Evolutionary conservation across 2,113 vertebrate genomes (phyloP).

Genomic region (Gobius niger): DNA sequence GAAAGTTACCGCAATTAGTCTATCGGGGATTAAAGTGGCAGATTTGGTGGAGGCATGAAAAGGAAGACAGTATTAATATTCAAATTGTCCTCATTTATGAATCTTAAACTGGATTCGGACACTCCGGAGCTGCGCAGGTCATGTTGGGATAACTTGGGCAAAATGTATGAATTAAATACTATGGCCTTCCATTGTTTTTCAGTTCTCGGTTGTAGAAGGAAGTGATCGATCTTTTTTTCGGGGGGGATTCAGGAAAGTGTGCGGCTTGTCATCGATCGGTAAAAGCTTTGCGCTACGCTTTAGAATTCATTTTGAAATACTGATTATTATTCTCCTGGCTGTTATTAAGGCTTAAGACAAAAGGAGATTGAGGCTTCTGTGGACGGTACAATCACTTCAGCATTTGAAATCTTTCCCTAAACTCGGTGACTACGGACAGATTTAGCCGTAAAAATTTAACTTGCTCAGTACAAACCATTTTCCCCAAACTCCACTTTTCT

Average conservation of each 20-base stretch:
- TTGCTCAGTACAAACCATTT: constrained; percentile 1
- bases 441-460: neutral
- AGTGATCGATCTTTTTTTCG: no score
- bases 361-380: no score
- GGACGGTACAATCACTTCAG: no score
- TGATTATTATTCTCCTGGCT: no score
- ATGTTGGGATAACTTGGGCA: neutral
- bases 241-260: no score
- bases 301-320: no score
- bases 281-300: no score
- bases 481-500: constrained; percentile 4
- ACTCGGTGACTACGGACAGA: neutral
- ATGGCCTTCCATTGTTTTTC: no score
- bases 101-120: neutral
- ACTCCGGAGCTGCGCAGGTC: neutral
- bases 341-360: no score
- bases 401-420: neutral
- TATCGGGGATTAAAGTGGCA: constrained; percentile 3
- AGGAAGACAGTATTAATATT: neutral
- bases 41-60: constrained; percentile 8
- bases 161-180: no score
- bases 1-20: constrained; percentile 15
- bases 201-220: no score
- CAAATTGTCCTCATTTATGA: neutral
- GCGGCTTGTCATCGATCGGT: no score